Base-by-base conservation (phyloP, 1,140 invertebrate species). In the Apocrypta bakeri region DNA sequence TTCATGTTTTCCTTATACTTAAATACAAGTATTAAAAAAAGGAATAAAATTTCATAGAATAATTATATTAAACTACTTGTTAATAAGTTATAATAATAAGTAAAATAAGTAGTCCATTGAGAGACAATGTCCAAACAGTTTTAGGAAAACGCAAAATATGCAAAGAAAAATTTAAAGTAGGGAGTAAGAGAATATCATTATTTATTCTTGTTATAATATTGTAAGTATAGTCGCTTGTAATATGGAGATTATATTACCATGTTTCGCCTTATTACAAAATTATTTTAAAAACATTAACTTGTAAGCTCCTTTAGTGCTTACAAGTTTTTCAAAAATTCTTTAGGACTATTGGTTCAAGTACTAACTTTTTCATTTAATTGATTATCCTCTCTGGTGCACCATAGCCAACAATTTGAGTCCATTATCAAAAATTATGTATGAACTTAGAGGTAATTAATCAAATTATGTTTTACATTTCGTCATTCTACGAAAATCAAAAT, bases 181-280 rank as follows among this genome's bases (percentile, higher is more conserved):
- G 78, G 7, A 64, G 42, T 78, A 75, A 6, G 56, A 82, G 75
- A 77, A 77, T 82, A 78, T n/a, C 27, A 68, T 79, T 79, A 56
- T 75, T 75, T 82, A 82, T 82, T 82, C 48, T 76, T 72, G 72
- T 72, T 27, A 73, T 61, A 82, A 42, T 72, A 82, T 64, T 71
- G 74, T 81, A 75, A 81, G 17, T 71, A 73, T 37, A 24, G 24
- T 61, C 63, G 6, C 17, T 42, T 24, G 80, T 81, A 81, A 82
- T 82, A 78, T 82, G 9, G 61, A 48, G 66, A 81, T 61, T 64
- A 78, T 78, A 82, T 82, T 82, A 82, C 81, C 77, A 40, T 6
- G 66, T 29, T 37, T 82, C 14, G 4, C 61, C 31, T 63, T 72
- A 73, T 68, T 78, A 82, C 31, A 82, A 78, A 78, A 72, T 82